phyloP scores from a whole-genome alignment of 2,797 vertebrate species.

The Odontamblyopus rebecca region DNA sequence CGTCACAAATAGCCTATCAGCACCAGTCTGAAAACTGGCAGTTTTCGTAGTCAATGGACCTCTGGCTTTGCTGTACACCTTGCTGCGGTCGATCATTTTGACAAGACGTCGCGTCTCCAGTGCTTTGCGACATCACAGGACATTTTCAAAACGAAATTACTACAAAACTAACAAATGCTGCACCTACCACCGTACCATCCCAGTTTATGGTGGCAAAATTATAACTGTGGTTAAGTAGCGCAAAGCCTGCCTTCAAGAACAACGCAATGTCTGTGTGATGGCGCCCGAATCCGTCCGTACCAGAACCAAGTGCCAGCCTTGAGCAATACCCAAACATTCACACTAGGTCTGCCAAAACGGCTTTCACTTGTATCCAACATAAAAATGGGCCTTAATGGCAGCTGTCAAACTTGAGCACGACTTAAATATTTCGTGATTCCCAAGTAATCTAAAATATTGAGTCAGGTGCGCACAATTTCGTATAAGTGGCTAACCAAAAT shows the following conservation, averaged over 20 bases:
- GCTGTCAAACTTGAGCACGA: conserved; percentile 61
- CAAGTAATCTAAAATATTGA: conserved; percentile 12
- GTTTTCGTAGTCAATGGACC: conserved; percentile 59
- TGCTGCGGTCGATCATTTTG: conserved; percentile 73
- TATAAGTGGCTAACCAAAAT: conserved; percentile 29
- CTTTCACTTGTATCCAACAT: neutral
- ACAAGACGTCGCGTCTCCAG: conserved; percentile 57
- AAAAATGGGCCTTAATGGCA: neutral
- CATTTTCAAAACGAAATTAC: conserved; percentile 3
- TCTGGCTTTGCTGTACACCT: conserved; percentile 57
- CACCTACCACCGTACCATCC: neutral
- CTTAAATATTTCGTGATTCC: conserved; percentile 30
- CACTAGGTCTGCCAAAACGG: neutral
- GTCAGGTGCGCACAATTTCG: conserved; percentile 56
- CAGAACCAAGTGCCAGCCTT: conserved; percentile 59
- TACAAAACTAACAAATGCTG: neutral
- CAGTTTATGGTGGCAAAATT: conserved; percentile 8
- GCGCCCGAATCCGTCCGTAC: conserved; percentile 70
- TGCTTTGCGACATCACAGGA: conserved; percentile 38
- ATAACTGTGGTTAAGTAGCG: conserved; percentile 26
- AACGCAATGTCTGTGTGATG: conserved; percentile 72
- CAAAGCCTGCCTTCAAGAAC: conserved; percentile 47
- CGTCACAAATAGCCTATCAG: conserved; percentile 43
- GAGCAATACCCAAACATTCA: neutral
- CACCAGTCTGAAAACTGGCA: conserved; percentile 40